Evolutionary conservation across 2,888 invertebrate species (phyloP).

Genomic region (Hybos culiciformis): DNA sequence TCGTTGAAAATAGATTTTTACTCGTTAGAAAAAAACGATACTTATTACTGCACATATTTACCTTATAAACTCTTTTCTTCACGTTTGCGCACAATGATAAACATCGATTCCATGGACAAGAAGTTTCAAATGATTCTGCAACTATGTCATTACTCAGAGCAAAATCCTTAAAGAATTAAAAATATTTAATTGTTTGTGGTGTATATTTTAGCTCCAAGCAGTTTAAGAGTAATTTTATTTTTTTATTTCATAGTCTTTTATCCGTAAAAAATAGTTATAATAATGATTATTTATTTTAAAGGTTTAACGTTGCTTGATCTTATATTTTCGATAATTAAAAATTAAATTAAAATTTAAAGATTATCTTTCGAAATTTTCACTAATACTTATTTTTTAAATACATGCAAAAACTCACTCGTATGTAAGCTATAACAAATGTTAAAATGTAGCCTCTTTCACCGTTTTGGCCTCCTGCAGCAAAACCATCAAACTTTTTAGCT

Average conservation of each 20-base stretch:
- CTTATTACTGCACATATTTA: slow-evolving; percentile 19
- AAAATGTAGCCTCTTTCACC: slow-evolving; percentile 89
- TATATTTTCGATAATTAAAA: too few relatives aligned
- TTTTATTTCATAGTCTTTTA: neutral
- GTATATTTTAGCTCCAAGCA: neutral
- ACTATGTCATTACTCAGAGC: slow-evolving; percentile 77
- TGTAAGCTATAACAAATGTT: slow-evolving; percentile 96
- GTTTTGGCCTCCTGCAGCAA: slow-evolving; percentile 85
- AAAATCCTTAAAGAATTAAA: slow-evolving; percentile 52
- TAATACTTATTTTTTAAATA: too few relatives aligned
- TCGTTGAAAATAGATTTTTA: too few relatives aligned
- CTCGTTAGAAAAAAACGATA: neutral
- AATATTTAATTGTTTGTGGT: neutral
- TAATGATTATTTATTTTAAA: too few relatives aligned
- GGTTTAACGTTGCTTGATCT: too few relatives aligned
- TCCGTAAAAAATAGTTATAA: too few relatives aligned
- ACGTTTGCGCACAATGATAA: slow-evolving; percentile 75
- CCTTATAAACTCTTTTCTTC: slow-evolving; percentile 57
- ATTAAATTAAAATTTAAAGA: too few relatives aligned
- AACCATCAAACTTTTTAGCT: slow-evolving; percentile 60
- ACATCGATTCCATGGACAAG: slow-evolving; percentile 91
- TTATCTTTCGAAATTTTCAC: too few relatives aligned
- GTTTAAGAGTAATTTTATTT: neutral
- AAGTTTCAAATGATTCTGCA: slow-evolving; percentile 97
- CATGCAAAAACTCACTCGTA: slow-evolving; percentile 69